Base-by-base conservation (phyloP, 2,888 invertebrate genomes). In the Idaea biselata region DNA sequence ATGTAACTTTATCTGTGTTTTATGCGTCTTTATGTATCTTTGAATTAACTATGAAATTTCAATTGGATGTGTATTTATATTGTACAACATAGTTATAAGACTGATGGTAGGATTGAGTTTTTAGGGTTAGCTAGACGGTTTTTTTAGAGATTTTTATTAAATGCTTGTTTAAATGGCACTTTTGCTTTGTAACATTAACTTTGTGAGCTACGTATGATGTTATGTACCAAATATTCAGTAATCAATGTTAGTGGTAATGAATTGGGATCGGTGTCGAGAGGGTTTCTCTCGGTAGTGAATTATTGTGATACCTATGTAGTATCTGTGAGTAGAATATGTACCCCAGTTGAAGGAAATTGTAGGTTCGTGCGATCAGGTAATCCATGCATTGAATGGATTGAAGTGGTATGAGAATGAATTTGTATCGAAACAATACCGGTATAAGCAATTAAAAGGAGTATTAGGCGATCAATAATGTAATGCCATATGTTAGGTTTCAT, bases 21-120 rank as follows among this genome's bases (percentile, higher is more conserved):
- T 75, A 65, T 68, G 74, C 73, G 44, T 73, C 76, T 75, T 77
- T 74, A 59, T 76, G 74, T 70, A 75, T 58, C 73, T 75, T 77
- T 72, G 66, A 77, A 73, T 71, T 72, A 70, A 72, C 68, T 68
- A 68, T 67, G 63, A 66, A 66, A 71, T 73, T 69, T 74, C 61
- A 75, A 78, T 73, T 75, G 63, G 72, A 73, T 76, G 75, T 73
- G 44, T 44, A 18, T 56, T 76, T 75, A 70, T 75, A 80, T 83
- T 83, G 83, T 82, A 80, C 79, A 81, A 80, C 76, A 85, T 90
- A 90, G 89, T 81, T 86, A 89, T 91, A 91, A 91, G 91, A 91
- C 90, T 91, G 91, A 90, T 84, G 71, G 72, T 84, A 87, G 78
- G 79, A 78, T 86, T 88, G 81, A 73, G 78, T 86, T 86, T 68